Evolutionary conservation across 2,797 vertebrate genomes (phyloP).

Genomic region (Periophthalmus magnuspinnatus): DNA sequence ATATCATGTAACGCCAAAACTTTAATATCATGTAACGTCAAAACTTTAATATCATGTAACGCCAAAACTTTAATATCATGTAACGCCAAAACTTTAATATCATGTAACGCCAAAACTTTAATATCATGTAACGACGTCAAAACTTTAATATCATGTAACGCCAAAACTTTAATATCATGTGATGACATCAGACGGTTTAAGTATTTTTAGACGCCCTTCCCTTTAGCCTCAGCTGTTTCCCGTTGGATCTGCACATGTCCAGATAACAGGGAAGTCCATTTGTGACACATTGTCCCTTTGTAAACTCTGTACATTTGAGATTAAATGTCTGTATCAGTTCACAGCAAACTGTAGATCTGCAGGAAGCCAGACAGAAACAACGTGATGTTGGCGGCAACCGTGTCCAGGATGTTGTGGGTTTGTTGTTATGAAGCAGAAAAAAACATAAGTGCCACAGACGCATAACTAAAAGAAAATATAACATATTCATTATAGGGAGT

Average conservation of each 20-base stretch:
- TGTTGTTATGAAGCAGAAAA: not conserved
- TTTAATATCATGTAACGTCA: too few relatives aligned
- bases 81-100: not conserved
- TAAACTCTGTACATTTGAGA: not conserved
- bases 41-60: not conserved
- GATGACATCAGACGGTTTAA: not conserved
- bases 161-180: not conserved
- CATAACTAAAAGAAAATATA: too few relatives aligned
- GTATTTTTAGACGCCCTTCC: constrained; percentile 14
- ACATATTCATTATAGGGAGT: not conserved
- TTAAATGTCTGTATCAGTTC: not conserved
- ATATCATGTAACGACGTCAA: too few relatives aligned
- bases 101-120: too few relatives aligned
- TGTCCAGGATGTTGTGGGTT: constrained; percentile 59
- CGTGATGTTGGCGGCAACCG: constrained; percentile 4
- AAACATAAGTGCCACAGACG: accelerated
- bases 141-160: too few relatives aligned
- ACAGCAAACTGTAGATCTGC: constrained; percentile 14
- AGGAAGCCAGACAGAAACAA: constrained; percentile 53
- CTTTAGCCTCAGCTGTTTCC: constrained; percentile 12
- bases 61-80: too few relatives aligned
- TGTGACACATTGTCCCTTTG: not conserved
- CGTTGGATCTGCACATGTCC: constrained; percentile 13
- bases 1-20: not conserved
- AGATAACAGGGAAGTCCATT: constrained; percentile 33